phyloP scores from a whole-genome alignment of 2,797 vertebrate genomes.

The Alauda arvensis region DNA sequence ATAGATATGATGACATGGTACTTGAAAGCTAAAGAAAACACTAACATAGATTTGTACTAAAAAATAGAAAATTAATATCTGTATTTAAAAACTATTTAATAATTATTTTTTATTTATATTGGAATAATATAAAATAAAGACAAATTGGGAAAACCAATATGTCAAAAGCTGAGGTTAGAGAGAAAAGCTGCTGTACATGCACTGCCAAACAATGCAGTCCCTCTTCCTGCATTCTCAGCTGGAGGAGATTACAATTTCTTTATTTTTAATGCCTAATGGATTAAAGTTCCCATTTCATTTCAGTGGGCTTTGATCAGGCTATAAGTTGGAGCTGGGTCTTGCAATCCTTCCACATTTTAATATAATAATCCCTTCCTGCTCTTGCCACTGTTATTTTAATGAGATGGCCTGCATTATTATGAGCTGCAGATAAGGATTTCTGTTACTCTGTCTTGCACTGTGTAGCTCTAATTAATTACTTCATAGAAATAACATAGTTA shows the following conservation, averaged over 20 bases:
- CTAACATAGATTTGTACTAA: conserved; percentile 29
- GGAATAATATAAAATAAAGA: neutral
- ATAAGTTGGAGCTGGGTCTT: neutral
- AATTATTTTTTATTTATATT: conserved; percentile 37
- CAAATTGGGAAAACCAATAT: neutral
- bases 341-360: conserved; percentile 9
- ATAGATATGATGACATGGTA: neutral
- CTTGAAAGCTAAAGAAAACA: conserved; percentile 22
- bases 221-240: conserved; percentile 27
- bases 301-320: conserved; percentile 28
- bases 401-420: neutral
- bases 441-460: neutral
- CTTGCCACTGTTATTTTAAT: conserved; percentile 14
- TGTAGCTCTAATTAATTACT: conserved; percentile 18
- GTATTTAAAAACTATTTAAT: conserved; percentile 24
- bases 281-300: conserved; percentile 40
- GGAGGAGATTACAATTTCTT: conserved; percentile 25
- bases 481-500: neutral
- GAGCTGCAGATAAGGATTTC: conserved; percentile 1
- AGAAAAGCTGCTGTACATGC: neutral
- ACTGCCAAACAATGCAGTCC: conserved; percentile 23
- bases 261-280: conserved; percentile 39
- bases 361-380: neutral
- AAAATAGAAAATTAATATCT: neutral
- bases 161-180: neutral